A percentile compares a stretch with the other conserved stretches of the same genome.
phyloP scores from a whole-genome alignment of 2,113 vertebrate genomes.

The Nyctereutes procyonoides region DNA sequence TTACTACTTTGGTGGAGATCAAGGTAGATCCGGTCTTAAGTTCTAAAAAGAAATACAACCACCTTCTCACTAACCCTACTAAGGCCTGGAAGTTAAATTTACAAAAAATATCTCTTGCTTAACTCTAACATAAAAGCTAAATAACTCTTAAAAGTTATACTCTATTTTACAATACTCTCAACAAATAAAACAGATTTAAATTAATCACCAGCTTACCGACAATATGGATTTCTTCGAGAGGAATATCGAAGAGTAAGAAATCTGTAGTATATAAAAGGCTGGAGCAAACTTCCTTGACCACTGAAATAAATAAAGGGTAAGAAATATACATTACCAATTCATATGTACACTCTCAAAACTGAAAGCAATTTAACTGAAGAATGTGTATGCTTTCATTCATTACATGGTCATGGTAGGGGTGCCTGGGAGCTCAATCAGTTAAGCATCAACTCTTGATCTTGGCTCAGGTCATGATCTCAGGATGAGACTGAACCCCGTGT shows the following conservation, averaged over 20 bases:
- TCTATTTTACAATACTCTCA: neutral
- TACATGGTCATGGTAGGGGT: neutral
- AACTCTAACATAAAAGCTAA: constrained; percentile 56
- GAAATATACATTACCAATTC: constrained; percentile 40
- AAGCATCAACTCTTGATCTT: neutral
- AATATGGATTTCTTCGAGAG: constrained; percentile 98
- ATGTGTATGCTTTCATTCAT: neutral
- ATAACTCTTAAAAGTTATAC: neutral
- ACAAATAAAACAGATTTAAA: constrained; percentile 55
- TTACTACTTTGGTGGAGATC: neutral
- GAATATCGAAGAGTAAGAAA: constrained; percentile 98
- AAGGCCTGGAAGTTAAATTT: constrained; percentile 38
- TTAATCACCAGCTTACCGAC: constrained; percentile 90
- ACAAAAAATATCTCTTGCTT: neutral
- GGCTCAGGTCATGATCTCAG: neutral
- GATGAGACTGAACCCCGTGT: neutral
- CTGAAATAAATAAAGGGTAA: constrained; percentile 85
- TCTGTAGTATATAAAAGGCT: constrained; percentile 98
- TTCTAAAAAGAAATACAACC: constrained; percentile 32
- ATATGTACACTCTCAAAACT: neutral
- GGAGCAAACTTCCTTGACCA: constrained; percentile 96
- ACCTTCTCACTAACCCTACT: constrained; percentile 2
- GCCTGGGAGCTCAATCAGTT: neutral
- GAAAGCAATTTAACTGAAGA: constrained; percentile 28
- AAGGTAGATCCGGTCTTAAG: neutral